phyloP scores from a whole-genome alignment of 2,797 vertebrate genomes.

The Atherinosoma microstoma region DNA sequence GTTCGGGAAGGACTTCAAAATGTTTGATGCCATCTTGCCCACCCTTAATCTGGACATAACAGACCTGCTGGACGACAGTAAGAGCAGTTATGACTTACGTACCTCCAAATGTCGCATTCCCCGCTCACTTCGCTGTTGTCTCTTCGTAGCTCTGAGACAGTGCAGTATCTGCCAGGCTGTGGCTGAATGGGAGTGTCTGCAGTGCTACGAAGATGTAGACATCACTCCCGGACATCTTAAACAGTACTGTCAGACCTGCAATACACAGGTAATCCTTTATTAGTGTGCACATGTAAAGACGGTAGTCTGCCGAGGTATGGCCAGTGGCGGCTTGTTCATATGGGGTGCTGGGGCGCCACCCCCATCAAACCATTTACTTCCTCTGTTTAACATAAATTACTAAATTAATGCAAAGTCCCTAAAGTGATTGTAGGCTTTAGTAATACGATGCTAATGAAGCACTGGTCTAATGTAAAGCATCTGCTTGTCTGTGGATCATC shows the following conservation, averaged over 20 bases:
- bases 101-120: not conserved
- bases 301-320: not conserved
- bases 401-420: too few relatives aligned
- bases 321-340: too few relatives aligned
- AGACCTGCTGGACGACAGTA: conserved; percentile 88
- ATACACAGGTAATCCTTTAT: conserved; percentile 73
- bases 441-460: not conserved
- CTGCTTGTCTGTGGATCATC: not conserved
- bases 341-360: too few relatives aligned
- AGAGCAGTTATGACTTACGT: conserved; percentile 18
- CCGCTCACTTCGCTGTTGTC: not conserved
- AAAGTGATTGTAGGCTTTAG: too few relatives aligned
- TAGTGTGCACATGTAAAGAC: not conserved
- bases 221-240: conserved; percentile 85
- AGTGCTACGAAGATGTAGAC: conserved; percentile 85
- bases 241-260: conserved; percentile 88
- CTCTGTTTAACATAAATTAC: too few relatives aligned
- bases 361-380: too few relatives aligned
- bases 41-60: conserved; percentile 87
- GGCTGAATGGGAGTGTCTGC: conserved; percentile 85
- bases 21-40: conserved; percentile 88
- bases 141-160: conserved; percentile 81
- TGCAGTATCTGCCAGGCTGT: conserved; percentile 88
- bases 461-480: not conserved
- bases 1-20: conserved; percentile 90